These are phyloP conservation scores for Caenorhabditis macrosperma DNA, from an alignment of 2,888 invertebrate genomes.

Conservation along the genomic window DNA sequence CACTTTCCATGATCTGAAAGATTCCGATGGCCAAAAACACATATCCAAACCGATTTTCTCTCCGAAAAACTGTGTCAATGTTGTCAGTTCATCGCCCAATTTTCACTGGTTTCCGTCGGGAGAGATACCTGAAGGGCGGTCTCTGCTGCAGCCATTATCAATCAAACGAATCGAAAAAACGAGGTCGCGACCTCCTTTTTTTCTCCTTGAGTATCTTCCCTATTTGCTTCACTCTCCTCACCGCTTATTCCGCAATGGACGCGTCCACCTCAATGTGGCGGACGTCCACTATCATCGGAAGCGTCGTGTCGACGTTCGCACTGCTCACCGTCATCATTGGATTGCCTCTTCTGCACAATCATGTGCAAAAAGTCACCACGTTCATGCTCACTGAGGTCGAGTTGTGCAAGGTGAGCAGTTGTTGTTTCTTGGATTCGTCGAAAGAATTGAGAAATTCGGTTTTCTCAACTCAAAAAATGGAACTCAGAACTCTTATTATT, in stretches of 20 bases:
- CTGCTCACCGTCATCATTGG: slow-evolving; percentile 74
- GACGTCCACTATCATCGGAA: slow-evolving; percentile 69
- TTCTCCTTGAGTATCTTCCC: not conserved
- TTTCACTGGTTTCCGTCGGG: not conserved
- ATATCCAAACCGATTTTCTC: too few species aligned
- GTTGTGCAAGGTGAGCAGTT: slow-evolving; percentile 73
- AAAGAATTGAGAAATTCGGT: too few species aligned
- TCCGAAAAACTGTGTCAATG: too few species aligned
- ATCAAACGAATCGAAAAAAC: slow-evolving; percentile 24
- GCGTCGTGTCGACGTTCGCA: slow-evolving; percentile 74
- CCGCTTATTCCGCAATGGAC: slow-evolving; percentile 1
- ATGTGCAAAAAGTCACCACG: slow-evolving; percentile 74
- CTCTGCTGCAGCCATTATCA: slow-evolving; percentile 26
- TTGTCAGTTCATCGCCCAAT: too few species aligned
- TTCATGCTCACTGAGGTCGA: slow-evolving; percentile 76
- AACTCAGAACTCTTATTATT: too few species aligned
- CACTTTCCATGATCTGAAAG: too few species aligned
- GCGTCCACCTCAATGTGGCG: slow-evolving; percentile 49
- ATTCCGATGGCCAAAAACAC: too few species aligned
- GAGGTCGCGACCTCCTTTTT: slow-evolving; percentile 37
- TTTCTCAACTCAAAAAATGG: too few species aligned
- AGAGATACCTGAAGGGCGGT: not conserved
- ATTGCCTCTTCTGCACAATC: slow-evolving; percentile 75
- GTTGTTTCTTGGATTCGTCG: too few species aligned
- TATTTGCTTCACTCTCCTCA: slow-evolving; percentile 3